Evolutionary conservation across 1,140 invertebrate genomes (phyloP), one percentile per base, ranked within the genome.

Genomic region (Diprion similis): DNA sequence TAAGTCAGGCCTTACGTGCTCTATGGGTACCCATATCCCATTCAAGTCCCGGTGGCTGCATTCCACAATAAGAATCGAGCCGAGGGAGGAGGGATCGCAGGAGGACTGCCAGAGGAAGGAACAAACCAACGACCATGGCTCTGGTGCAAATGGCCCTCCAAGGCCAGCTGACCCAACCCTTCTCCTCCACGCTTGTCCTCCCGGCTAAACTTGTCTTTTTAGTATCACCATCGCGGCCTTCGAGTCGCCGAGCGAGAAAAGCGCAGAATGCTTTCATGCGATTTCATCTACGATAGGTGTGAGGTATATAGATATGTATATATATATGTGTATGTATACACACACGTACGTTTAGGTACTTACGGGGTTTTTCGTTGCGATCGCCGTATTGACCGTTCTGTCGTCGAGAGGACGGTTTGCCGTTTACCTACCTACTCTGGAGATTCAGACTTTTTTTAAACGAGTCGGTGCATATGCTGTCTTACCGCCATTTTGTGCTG

Each of bases 151-250:
- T 83, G 80, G 83, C 81, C 79, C 79, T 80, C 78, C 85, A 86
- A 85, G 83, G 83, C 80, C 81, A 85, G 81, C 78, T 74, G 78
- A 78, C 76, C 74, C 82, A 84, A 85, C 83, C 83, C 83, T 85
- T 86, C 76, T 37, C 78, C 78, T 64, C 74, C 75, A 64, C 66
- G 65, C 46, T 71, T 78, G 77, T 78, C 8, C 24, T n/a, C 72
- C 17, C n/a, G 59, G 47, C 10, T 48, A 46, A 47, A 19, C 82
- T 83, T 81, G 78, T 59, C 51, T 59, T 59, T 59, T 59, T 59
- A 59, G 11, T 59, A 59, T 72, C 74, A 75, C 71, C 75, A 73
- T 37, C 24, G 77, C 82, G 74, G 78, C 77, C 72, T 78, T 76
- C 45, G 46, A 73, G 47, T 13, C 47, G 64, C 17, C 37, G 17